Evolutionary conservation across 1,140 invertebrate genomes (phyloP).

Genomic region (Chlorops oryzae): DNA sequence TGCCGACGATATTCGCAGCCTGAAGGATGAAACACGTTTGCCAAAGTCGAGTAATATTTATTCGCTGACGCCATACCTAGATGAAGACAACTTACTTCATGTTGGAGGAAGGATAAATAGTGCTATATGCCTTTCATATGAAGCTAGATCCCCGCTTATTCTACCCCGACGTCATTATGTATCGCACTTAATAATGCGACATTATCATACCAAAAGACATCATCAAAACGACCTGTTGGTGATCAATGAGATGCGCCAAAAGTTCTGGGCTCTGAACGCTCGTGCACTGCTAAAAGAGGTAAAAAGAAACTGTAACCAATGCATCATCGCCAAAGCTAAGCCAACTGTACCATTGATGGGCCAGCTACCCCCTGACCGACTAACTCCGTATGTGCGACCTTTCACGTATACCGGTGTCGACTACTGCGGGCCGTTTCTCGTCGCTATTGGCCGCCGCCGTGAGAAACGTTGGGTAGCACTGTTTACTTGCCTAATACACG

Average conservation of each 20-base stretch:
- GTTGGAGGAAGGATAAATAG: too few relatives aligned
- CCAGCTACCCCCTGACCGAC: not conserved
- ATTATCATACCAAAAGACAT: too few relatives aligned
- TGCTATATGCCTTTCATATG: too few relatives aligned
- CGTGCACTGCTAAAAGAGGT: not conserved
- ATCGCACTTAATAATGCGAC: too few relatives aligned
- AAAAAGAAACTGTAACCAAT: not conserved
- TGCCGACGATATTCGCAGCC: too few relatives aligned
- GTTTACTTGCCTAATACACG: conserved; percentile 29
- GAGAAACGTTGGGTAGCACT: conserved; percentile 20
- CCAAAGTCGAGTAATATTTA: too few relatives aligned
- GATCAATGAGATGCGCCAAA: not conserved
- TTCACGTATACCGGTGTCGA: not conserved
- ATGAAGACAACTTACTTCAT: too few relatives aligned
- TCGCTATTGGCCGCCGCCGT: not conserved
- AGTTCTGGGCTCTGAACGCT: not conserved
- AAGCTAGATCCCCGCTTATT: too few relatives aligned
- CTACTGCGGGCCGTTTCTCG: not conserved
- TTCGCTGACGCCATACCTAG: too few relatives aligned
- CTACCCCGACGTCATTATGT: too few relatives aligned
- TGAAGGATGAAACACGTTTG: too few relatives aligned
- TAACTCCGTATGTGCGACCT: too few relatives aligned
- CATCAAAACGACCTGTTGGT: not conserved
- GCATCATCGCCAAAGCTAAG: not conserved
- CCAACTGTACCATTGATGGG: not conserved